Conservation (phyloP, 1,140 invertebrate genomes). For the Ceratoteleas bidentatus region DNA sequence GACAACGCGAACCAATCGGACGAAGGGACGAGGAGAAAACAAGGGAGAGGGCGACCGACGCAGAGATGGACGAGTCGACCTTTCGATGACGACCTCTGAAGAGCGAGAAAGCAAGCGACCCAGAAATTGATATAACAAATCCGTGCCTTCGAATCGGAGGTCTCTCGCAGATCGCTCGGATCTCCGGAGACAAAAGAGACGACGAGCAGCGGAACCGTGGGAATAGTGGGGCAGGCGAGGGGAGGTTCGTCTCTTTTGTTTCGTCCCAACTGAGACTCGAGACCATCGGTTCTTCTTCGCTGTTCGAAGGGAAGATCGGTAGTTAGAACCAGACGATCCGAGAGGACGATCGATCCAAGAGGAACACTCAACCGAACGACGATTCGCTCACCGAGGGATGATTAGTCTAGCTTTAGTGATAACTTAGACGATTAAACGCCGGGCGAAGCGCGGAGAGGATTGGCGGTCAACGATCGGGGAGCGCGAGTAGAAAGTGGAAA, state of each 20-base stretch:
- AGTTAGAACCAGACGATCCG: slow-evolving; percentile 61
- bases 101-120: slow-evolving; percentile 13
- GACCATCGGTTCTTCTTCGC: slow-evolving; percentile 67
- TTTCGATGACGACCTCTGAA: slow-evolving; percentile 30
- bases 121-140: slow-evolving; percentile 63
- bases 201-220: slow-evolving; percentile 8
- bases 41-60: slow-evolving; percentile 4
- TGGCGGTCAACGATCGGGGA: slow-evolving; percentile 46
- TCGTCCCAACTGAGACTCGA: slow-evolving; percentile 63
- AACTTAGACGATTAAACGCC: slow-evolving; percentile 1
- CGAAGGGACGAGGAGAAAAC: slow-evolving; percentile 19
- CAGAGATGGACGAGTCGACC: slow-evolving; percentile 27
- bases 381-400: slow-evolving; percentile 67
- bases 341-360: slow-evolving; percentile 43
- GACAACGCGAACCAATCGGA: neutral
- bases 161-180: slow-evolving; percentile 64
- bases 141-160: slow-evolving; percentile 67
- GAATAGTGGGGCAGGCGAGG: neutral
- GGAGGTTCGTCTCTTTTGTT: slow-evolving; percentile 62
- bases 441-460: slow-evolving; percentile 14
- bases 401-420: slow-evolving; percentile 57
- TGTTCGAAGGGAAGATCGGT: slow-evolving; percentile 67
- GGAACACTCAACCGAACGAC: slow-evolving; percentile 40
- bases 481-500: slow-evolving; percentile 63
- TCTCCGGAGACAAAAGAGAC: slow-evolving; percentile 62